Base-by-base conservation (phyloP, 1,140 invertebrate species). In the Diabrotica virgifera region DNA sequence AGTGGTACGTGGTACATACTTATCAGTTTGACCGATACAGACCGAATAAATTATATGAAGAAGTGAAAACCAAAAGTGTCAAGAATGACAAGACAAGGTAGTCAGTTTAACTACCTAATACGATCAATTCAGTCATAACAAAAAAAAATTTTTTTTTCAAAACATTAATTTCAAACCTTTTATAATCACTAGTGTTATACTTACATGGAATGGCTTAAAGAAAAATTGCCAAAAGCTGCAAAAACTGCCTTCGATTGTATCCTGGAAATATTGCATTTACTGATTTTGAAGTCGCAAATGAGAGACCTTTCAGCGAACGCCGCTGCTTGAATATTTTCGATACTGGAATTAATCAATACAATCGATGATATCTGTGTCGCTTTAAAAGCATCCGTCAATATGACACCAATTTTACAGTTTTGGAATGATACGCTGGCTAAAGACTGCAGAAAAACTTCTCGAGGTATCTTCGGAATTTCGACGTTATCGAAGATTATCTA, bases 401-500 rank as follows among this genome's bases (percentile, higher is more conserved):
- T 84, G 3, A 76, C 78, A 24, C 79, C 76, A 3, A 88, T 84
- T 65, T 80, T 78, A 11, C 86, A 82, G 62, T 83, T 78, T 40
- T 82, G 79, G 75, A 92, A 82, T 10, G 78, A 78, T 50, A 92
- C 81, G 55, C 85, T 83, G 0, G 85, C 84, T 6, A 85, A 81
- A 2, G 83, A 83, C 2, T 87, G 88, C 36, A 85, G 84, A 68
- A 92, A 91, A 0, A 86, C 82, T 58, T 81, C 80, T 9, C 77
- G 76, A 24, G 87, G 85, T 50, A 91, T 73, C 69, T 84, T 82
- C 12, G 82, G 74, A 11, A 88, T 81, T 59, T 77, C 80, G 3
- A 89, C 82, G 66, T 85, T 85, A 69, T 84, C 84, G 79, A 90
- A 82, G 65, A 82, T 78, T 71, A 91, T 86, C 89, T 90, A 81